Evolutionary conservation across 2,113 vertebrate genomes (phyloP), one percentile per base, ranked within the genome.

Genomic region (Baryphthengus martii): DNA sequence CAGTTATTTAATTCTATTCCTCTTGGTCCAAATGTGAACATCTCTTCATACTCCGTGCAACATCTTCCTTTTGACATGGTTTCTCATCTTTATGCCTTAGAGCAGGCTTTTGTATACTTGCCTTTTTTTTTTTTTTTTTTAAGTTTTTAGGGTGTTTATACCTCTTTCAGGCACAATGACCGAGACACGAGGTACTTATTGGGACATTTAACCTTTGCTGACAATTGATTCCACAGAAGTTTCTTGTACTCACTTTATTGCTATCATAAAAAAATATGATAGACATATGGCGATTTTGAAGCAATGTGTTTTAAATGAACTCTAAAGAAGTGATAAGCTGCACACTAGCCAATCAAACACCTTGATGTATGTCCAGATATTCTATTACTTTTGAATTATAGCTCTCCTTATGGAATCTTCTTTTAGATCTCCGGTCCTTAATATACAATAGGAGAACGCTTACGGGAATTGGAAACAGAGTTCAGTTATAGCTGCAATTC

Each of bases 331-430:
- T n/a, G 90, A 93, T 65, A 71, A 81, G 33, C 45, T 83, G 58
- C 59, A 71, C 42, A 55, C 26, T 44, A 74, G 85, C 85, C 93
- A 95, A 91, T 87, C 71, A 80, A 80, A 84, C 31, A 71, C n/a
- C 37, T 50, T 65, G 42, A 55, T 68, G 37, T 71, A 88, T 86
- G 52, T 77, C 75, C 65, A 73, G 56, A 74, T 90, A 95, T 59
- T 74, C 82, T 88, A 85, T 88, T 95, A 91, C 90, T 95, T 91
- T 52, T 92, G 88, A 96, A 90, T 88, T 88, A 94, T 35, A 63
- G 61, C n/a, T 15, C n/a, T 85, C 59, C 28, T 39, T 62, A 39
- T 65, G 67, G 81, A 74, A 95, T 73, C 59, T 76, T 88, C 45
- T 85, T 92, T 87, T 70, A 91, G 70, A 89, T 89, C 39, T 85